Evolutionary conservation across 2,113 vertebrate genomes (phyloP).

Genomic region (Clarias gariepinus): DNA sequence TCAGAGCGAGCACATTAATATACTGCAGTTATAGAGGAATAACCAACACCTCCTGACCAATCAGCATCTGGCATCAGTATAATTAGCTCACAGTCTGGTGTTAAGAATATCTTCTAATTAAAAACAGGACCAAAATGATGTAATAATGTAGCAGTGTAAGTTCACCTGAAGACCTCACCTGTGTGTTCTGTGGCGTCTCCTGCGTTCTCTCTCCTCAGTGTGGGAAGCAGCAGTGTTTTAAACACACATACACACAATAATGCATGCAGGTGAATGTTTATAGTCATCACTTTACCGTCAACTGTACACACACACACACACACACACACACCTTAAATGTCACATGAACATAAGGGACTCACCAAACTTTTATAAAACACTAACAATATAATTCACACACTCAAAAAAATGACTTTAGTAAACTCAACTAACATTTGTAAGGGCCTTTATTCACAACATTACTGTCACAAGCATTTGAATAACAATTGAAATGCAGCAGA

Average conservation of each 20-base stretch:
- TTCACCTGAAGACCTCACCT: neutral
- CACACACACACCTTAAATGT: neutral
- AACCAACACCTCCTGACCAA: neutral
- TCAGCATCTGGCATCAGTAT: no score
- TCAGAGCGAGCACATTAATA: no score
- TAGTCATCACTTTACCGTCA: neutral
- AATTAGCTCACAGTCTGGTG: no score
- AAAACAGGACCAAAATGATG: neutral
- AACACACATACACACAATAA: constrained; percentile 14
- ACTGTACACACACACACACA: neutral
- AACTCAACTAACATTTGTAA: no score
- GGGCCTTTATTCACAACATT: no score
- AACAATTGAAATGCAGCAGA: no score
- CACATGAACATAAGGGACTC: no score
- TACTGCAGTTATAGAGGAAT: neutral
- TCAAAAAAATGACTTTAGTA: no score
- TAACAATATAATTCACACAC: no score
- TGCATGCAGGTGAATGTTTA: neutral
- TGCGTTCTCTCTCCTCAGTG: neutral
- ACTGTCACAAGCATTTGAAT: no score
- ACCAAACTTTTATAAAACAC: no score
- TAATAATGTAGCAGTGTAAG: neutral
- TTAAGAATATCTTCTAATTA: neutral
- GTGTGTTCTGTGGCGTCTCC: constrained; percentile 9
- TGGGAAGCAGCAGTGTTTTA: neutral